Base-by-base conservation (phyloP, 2,113 vertebrate species). In the Meleagris gallopavo region DNA sequence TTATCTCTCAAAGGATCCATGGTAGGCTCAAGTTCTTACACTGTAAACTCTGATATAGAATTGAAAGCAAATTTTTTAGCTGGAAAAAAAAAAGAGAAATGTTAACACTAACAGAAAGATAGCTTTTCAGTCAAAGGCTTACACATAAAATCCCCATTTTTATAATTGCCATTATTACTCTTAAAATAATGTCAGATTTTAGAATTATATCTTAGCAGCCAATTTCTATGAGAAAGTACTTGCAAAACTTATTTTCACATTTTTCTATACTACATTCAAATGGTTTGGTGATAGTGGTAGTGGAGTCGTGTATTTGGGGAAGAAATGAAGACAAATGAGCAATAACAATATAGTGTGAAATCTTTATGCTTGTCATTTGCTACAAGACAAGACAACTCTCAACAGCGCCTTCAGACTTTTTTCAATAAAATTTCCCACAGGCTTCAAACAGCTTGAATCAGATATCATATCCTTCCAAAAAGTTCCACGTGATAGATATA, bases 1-100 rank as follows among this genome's bases (percentile, higher is more conserved):
- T 54, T 66, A 24, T 81, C 77, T 93, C 77, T 93, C 88, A 94
- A 96, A 96, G 80, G 82, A 96, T 88, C 89, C 74, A 72, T 27
- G 27, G 77, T 95, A 92, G 29, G 34, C 24, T 82, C 27, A 92
- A 92, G 50, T 84, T 83, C 74, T 87, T 91, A 67, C n/a, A 54
- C 72, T 90, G 41, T 83, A 90, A 96, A 87, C 60, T 96, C 71
- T 58, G 61, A 74, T 38, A 83, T 1, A 7, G 45, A 94, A 91
- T 67, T 79, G 86, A 96, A 93, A 94, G 32, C 78, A 96, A 95
- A 71, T 76, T 83, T 72, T 94, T 45, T 41, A 91, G 13, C 9
- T 89, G 16, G 36, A 83, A 93, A 60, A 89, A 89, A 84, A 7
- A 85, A 8, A n/a, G 34, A 29, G 5, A 10, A 73, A 43, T 52